A percentile compares a stretch with the other conserved stretches of the same genome.
Evolutionary conservation across 2,888 invertebrate species (phyloP).

Genomic region (Chloroclystis v-ata): DNA sequence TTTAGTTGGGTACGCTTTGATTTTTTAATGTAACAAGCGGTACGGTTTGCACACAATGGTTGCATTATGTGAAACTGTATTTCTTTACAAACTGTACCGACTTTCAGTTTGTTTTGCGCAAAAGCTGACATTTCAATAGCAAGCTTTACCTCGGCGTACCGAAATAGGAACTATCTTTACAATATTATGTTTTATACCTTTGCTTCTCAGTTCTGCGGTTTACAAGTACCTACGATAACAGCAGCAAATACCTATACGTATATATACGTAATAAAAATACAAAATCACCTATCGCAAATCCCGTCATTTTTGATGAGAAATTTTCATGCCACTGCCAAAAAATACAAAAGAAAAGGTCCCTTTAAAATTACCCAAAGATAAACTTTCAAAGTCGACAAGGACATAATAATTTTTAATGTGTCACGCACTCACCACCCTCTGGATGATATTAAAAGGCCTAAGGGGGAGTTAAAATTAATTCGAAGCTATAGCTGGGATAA

Average conservation of each 20-base stretch:
- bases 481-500: conserved; percentile 56
- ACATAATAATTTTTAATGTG: conserved; percentile 42
- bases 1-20: conserved; percentile 9
- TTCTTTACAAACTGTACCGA: background rate
- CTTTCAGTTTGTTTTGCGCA: background rate
- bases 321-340: conserved; percentile 10
- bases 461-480: conserved; percentile 56
- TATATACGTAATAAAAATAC: too few species aligned
- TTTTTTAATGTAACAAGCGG: conserved; percentile 1
- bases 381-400: conserved; percentile 29
- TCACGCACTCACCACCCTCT: conserved; percentile 37
- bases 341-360: conserved; percentile 13
- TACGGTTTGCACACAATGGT: background rate
- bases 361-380: conserved; percentile 21
- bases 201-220: too few species aligned
- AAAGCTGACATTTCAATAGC: conserved; percentile 2
- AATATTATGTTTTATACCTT: background rate
- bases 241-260: too few species aligned
- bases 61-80: background rate
- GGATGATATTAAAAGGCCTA: conserved; percentile 52
- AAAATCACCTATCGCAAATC: conserved; percentile 3
- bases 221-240: too few species aligned
- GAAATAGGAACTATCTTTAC: background rate
- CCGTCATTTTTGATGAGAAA: conserved; percentile 7
- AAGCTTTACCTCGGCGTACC: background rate